These are phyloP conservation scores for Agrotis ipsilon DNA, from an alignment of 2,888 invertebrate species.

Conservation along the genomic window DNA sequence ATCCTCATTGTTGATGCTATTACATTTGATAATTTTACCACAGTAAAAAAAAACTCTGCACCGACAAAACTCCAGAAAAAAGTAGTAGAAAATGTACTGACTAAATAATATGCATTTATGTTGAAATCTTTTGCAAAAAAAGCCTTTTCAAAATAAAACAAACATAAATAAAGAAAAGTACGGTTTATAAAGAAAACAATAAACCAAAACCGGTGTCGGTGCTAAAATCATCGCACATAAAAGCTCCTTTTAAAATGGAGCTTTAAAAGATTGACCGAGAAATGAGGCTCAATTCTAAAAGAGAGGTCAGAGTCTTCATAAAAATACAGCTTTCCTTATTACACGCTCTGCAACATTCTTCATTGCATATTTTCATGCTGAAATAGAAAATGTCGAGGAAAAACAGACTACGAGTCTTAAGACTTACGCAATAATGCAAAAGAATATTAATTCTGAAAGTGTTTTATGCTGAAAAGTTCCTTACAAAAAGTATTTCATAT, in stretches of 20 bases:
- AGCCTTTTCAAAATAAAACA: neutral
- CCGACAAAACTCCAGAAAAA: too few species aligned
- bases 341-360: constrained; percentile 62
- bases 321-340: constrained; percentile 60
- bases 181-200: constrained; percentile 6
- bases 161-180: neutral
- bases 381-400: constrained; percentile 53
- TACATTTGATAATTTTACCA: too few species aligned
- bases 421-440: constrained; percentile 54
- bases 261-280: constrained; percentile 35
- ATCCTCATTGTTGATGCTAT: too few species aligned
- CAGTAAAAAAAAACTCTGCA: too few species aligned
- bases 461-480: constrained; percentile 30
- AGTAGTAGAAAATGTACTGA: too few species aligned
- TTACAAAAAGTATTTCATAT: constrained; percentile 6
- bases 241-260: constrained; percentile 27
- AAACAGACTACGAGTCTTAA: constrained; percentile 43
- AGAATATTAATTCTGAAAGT: constrained; percentile 51
- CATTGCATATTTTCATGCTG: constrained; percentile 61
- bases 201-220: constrained; percentile 2
- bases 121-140: neutral
- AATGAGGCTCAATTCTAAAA: constrained; percentile 43
- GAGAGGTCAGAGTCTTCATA: constrained; percentile 55
- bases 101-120: too few species aligned
- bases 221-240: constrained; percentile 28